Percentiles rank a stretch among this genome's conserved stretches.
phyloP scores from a whole-genome alignment of 2,797 vertebrate species.

The Chelon auratus region DNA sequence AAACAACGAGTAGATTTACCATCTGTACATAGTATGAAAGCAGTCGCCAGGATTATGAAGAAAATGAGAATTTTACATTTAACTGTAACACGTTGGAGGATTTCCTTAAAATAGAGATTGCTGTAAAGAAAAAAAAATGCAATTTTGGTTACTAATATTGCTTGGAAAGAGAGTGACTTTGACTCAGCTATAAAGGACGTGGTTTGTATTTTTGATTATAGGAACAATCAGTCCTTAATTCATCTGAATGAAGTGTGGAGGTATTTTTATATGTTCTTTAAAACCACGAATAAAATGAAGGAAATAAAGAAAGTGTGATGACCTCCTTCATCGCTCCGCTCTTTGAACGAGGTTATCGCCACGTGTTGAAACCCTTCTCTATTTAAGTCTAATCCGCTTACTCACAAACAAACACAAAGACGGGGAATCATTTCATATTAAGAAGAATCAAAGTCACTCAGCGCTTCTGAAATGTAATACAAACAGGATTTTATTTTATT shows the following conservation, averaged over 20 bases:
- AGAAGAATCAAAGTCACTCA: conserved; percentile 49
- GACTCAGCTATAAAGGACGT: neutral
- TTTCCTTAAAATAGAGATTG: neutral
- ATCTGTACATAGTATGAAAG: conserved; percentile 15
- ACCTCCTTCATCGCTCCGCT: conserved; percentile 3
- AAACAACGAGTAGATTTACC: conserved; percentile 34
- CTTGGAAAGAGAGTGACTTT: neutral
- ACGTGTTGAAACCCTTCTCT: conserved; percentile 18
- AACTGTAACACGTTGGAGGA: neutral
- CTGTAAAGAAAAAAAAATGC: conserved; percentile 4
- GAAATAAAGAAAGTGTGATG: conserved; percentile 34
- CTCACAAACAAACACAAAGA: conserved; percentile 30
- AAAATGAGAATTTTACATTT: neutral
- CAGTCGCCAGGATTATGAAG: neutral
- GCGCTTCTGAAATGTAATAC: conserved; percentile 7
- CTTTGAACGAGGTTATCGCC: conserved; percentile 40
- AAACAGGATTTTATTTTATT: neutral
- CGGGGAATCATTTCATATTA: conserved; percentile 33
- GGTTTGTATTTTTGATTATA: neutral
- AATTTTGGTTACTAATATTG: conserved; percentile 3
- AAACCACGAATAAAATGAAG: conserved; percentile 15
- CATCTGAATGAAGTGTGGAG: neutral
- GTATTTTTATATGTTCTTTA: conserved; percentile 19
- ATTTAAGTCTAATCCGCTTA: conserved; percentile 18
- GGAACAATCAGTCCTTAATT: conserved; percentile 27